Evolutionary conservation across 2,888 invertebrate genomes (phyloP).

Genomic region (Idaea straminata): DNA sequence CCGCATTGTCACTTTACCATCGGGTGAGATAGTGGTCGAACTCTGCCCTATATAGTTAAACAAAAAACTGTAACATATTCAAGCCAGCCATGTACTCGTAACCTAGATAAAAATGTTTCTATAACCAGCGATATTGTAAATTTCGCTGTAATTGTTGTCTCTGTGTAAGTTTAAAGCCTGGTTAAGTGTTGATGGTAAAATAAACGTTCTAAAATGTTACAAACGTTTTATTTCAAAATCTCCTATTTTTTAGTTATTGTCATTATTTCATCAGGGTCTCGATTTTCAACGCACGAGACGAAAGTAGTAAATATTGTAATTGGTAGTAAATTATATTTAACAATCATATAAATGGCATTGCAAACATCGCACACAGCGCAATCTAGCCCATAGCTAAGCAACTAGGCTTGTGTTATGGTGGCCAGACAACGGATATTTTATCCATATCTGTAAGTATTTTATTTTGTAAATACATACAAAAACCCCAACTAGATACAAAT

Average conservation of each 20-base stretch:
- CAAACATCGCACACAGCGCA: no score
- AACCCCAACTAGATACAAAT: no score
- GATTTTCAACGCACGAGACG: neutral
- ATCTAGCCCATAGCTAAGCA: no score
- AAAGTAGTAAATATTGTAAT: neutral
- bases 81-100: neutral
- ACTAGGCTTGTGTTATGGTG: no score
- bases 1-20: no score
- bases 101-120: slow-evolving; percentile 17
- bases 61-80: neutral
- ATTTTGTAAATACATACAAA: no score
- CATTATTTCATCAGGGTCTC: neutral
- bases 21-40: no score
- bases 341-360: no score
- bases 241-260: neutral
- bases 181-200: slow-evolving; percentile 73
- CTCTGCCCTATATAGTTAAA: no score
- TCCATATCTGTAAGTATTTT: no score
- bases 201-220: slow-evolving; percentile 61
- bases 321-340: neutral
- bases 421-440: no score
- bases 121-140: slow-evolving; percentile 23
- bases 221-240: slow-evolving; percentile 12
- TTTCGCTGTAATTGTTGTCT: slow-evolving; percentile 57
- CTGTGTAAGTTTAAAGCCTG: slow-evolving; percentile 49